Evolutionary conservation across 2,113 vertebrate species (phyloP).

Genomic region (Bubo bubo): DNA sequence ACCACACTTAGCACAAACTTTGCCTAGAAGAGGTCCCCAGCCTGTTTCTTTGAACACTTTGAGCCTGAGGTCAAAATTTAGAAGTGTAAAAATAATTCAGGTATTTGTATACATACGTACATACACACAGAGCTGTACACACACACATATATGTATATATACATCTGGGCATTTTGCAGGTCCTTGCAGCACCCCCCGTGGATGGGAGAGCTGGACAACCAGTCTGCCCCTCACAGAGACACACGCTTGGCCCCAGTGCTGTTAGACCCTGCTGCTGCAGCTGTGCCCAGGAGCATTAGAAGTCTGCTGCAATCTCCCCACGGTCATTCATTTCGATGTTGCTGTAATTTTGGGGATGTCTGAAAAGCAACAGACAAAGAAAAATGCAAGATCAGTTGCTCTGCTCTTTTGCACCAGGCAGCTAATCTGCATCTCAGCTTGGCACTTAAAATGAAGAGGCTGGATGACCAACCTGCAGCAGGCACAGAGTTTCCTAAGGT

Average conservation of each 20-base stretch:
- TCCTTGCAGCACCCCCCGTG: neutral
- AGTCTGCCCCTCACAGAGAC: neutral
- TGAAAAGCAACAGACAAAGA: neutral
- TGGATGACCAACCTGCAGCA: neutral
- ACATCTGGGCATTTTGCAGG: neutral
- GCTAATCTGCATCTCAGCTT: neutral
- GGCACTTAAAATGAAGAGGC: neutral
- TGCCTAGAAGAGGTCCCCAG: neutral
- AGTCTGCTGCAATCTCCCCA: neutral
- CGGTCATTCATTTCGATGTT: slow-evolving; percentile 25
- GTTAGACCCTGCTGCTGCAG: neutral
- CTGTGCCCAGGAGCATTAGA: neutral
- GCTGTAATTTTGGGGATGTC: slow-evolving; percentile 15
- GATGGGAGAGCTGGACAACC: neutral
- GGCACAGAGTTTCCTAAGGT: neutral
- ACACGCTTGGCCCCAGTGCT: neutral
- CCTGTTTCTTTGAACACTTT: neutral
- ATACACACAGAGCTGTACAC: neutral
- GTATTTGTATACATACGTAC: neutral
- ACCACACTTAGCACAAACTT: neutral
- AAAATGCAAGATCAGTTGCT: neutral
- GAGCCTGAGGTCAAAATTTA: neutral
- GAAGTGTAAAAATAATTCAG: neutral
- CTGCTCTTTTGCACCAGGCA: neutral
- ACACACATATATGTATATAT: neutral